Evolutionary conservation across 2,888 invertebrate genomes (phyloP).

Genomic region (Rapana venosa): DNA sequence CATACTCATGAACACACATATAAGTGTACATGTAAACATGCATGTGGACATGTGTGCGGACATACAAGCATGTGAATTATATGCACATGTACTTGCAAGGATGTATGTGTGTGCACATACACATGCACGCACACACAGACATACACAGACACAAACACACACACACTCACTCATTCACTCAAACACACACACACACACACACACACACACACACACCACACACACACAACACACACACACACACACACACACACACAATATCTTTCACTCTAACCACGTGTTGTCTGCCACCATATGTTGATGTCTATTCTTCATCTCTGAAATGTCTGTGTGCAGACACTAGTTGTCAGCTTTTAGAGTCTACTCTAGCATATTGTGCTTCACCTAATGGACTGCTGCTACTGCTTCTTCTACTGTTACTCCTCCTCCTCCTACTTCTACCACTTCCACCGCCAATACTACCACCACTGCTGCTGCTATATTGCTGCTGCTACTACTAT

Average conservation of each 20-base stretch:
- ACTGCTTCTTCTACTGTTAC: too few species aligned
- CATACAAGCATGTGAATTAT: not conserved
- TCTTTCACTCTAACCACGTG: not conserved
- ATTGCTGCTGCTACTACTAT: too few species aligned
- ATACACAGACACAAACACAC: not conserved
- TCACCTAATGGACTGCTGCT: too few species aligned
- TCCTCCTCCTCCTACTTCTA: too few species aligned
- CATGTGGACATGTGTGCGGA: not conserved
- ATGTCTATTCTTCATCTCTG: too few species aligned
- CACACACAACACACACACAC: not conserved
- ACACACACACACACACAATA: not conserved
- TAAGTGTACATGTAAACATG: not conserved
- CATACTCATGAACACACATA: not conserved
- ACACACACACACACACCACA: not conserved
- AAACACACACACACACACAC: not conserved
- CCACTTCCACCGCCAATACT: too few species aligned
- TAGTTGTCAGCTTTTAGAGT: too few species aligned
- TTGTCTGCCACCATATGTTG: too few species aligned
- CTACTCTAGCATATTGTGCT: too few species aligned
- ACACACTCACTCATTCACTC: not conserved
- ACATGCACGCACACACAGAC: not conserved
- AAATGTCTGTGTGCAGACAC: too few species aligned
- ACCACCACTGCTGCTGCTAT: too few species aligned
- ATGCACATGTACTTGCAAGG: not conserved
- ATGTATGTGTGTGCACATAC: not conserved